These are phyloP conservation scores for Patiria pectinifera DNA, from an alignment of 53 echinoderm and acorn worm genomes.

Conservation along the genomic window DNA sequence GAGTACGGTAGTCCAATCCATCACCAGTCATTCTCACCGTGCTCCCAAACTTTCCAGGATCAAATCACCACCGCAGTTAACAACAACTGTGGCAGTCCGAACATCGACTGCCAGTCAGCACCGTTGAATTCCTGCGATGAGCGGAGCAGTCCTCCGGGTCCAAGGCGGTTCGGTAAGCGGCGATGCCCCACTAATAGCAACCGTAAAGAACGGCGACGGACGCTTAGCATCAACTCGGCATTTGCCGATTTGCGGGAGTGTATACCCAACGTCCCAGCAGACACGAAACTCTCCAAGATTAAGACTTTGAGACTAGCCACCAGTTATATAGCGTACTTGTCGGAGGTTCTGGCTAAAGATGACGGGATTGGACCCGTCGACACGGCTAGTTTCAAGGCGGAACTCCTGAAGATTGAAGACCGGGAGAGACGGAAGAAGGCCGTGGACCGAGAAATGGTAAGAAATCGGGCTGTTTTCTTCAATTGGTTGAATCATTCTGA, in stretches of 20 bases:
- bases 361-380: slow-evolving; percentile 59
- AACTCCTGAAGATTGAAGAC: slow-evolving; percentile 79
- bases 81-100: slow-evolving; percentile 58
- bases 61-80: background rate
- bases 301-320: slow-evolving; percentile 96
- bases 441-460: slow-evolving; percentile 74
- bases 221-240: slow-evolving; percentile 96
- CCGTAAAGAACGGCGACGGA: slow-evolving; percentile 91
- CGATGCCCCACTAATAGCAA: slow-evolving; percentile 68
- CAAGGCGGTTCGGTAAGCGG: slow-evolving; percentile 55
- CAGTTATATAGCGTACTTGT: slow-evolving; percentile 95
- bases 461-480: background rate
- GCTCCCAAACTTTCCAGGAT: slow-evolving; percentile 41
- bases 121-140: slow-evolving; percentile 57
- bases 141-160: slow-evolving; percentile 48
- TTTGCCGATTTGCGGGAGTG: slow-evolving; percentile 97
- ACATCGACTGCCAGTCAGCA: slow-evolving; percentile 46
- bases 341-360: slow-evolving; percentile 85
- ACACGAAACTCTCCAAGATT: slow-evolving; percentile 99
- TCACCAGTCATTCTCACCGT: slow-evolving; percentile 39
- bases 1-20: slow-evolving; percentile 56
- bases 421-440: slow-evolving; percentile 65
- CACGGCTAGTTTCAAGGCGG: slow-evolving; percentile 71
- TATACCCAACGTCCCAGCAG: slow-evolving; percentile 98
- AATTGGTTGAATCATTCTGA: background rate